These are phyloP conservation scores for Chalcosyrphus nemorum DNA, from an alignment of 2,888 invertebrate species.

Conservation along the genomic window DNA sequence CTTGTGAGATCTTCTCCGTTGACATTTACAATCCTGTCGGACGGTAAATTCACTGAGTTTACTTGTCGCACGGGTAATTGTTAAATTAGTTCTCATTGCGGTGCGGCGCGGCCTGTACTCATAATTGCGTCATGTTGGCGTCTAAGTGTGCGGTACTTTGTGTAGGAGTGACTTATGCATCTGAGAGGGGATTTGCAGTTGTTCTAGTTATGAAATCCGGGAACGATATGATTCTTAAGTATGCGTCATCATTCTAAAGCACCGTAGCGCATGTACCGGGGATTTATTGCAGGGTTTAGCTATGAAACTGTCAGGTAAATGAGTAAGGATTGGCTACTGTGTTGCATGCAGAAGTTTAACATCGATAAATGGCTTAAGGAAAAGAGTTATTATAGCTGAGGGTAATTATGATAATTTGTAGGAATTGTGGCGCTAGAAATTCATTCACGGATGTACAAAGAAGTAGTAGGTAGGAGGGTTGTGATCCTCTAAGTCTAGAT, in stretches of 20 bases:
- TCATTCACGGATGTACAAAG: no score
- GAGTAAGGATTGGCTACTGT: background rate
- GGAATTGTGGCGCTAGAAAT: background rate
- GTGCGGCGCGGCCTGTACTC: no score
- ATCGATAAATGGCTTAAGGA: background rate
- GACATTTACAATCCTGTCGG: slow-evolving; percentile 64
- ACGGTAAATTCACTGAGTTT: slow-evolving; percentile 44
- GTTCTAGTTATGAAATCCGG: slow-evolving; percentile 65
- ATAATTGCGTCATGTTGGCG: slow-evolving; percentile 53
- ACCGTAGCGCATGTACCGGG: background rate
- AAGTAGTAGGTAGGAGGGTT: background rate
- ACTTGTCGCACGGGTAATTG: slow-evolving; percentile 48
- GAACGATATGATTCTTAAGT: slow-evolving; percentile 53
- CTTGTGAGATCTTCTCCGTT: slow-evolving; percentile 13
- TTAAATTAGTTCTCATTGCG: slow-evolving; percentile 54
- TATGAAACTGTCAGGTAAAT: slow-evolving; percentile 36
- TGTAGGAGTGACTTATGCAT: slow-evolving; percentile 53
- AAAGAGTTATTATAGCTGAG: slow-evolving; percentile 2
- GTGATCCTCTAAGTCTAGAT: no score
- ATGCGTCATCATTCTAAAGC: slow-evolving; percentile 3
- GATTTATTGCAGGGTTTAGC: background rate
- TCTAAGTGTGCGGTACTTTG: background rate
- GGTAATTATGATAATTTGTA: background rate
- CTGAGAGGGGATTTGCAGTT: slow-evolving; percentile 32
- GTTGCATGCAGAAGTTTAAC: slow-evolving; percentile 1